phyloP scores from a whole-genome alignment of 1,140 invertebrate species.

The Macrocentrus cingulum region DNA sequence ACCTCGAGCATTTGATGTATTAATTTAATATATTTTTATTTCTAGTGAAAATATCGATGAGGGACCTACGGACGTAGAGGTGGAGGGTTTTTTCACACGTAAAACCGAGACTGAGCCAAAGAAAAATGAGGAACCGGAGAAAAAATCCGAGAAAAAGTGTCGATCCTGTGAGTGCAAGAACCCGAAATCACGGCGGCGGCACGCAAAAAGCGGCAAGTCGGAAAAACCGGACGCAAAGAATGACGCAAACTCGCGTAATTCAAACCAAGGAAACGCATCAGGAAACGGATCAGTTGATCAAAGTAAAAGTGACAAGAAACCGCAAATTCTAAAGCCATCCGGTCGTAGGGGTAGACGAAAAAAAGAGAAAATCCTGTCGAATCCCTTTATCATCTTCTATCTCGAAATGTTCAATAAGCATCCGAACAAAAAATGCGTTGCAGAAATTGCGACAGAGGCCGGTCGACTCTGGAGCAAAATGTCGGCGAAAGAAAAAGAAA shows the following conservation, averaged over 20 bases:
- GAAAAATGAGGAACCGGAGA: constrained; percentile 2
- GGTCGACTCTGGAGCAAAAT: constrained; percentile 41
- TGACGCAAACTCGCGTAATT: neutral
- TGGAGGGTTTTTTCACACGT: constrained; percentile 21
- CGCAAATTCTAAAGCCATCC: constrained; percentile 15
- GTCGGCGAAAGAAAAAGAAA: constrained; percentile 30
- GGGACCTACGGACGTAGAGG: constrained; percentile 16
- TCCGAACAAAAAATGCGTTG: constrained; percentile 31
- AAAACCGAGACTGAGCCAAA: constrained; percentile 17
- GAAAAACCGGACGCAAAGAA: neutral
- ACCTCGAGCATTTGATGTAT: too few relatives aligned
- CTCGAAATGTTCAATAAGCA: constrained; percentile 38
- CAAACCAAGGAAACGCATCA: neutral
- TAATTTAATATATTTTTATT: neutral
- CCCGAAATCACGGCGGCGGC: too few relatives aligned
- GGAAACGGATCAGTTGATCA: neutral
- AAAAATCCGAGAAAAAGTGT: neutral
- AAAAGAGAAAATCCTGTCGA: constrained; percentile 24
- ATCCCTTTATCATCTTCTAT: constrained; percentile 48
- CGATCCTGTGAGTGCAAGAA: constrained; percentile 11
- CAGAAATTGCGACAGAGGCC: constrained; percentile 39
- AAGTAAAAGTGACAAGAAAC: neutral
- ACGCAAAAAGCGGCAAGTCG: constrained; percentile 1
- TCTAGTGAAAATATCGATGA: constrained; percentile 29
- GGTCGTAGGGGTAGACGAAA: constrained; percentile 5